Conservation (phyloP, 1,140 invertebrate genomes). For the Drosophila lowei region DNA sequence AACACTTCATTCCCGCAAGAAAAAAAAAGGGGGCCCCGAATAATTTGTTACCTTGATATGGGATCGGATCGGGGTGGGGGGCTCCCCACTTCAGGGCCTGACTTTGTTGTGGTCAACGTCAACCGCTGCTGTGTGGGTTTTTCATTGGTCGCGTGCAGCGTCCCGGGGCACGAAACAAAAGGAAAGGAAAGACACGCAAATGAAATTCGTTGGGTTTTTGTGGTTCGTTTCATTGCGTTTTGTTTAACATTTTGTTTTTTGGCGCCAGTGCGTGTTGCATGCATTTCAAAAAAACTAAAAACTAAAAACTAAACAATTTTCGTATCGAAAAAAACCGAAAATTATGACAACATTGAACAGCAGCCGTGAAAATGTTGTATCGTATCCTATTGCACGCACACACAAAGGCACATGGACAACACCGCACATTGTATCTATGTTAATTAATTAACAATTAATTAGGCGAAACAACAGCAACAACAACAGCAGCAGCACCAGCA, state of each 20-base stretch:
- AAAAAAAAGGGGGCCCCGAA: slow-evolving; percentile 16
- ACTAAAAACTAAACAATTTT: slow-evolving; percentile 20
- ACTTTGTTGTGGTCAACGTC: slow-evolving; percentile 43
- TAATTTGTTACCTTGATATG: slow-evolving; percentile 51
- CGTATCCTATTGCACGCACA: slow-evolving; percentile 40
- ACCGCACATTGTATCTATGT: slow-evolving; percentile 69
- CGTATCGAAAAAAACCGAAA: slow-evolving; percentile 22
- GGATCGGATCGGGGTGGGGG: slow-evolving; percentile 6
- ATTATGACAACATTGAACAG: slow-evolving; percentile 59
- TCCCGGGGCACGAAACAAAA: slow-evolving; percentile 20
- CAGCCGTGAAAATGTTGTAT: slow-evolving; percentile 71
- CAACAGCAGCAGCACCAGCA: slow-evolving; percentile 26
- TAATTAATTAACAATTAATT: slow-evolving; percentile 82
- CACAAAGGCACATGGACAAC: slow-evolving; percentile 20
- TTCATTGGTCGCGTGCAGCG: slow-evolving; percentile 47
- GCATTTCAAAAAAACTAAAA: slow-evolving; percentile 53
- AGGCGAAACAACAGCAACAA: slow-evolving; percentile 54
- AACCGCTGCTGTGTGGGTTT: slow-evolving; percentile 22
- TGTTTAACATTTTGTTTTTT: slow-evolving; percentile 49
- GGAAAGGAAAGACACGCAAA: slow-evolving; percentile 34
- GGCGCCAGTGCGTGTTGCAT: slow-evolving; percentile 65
- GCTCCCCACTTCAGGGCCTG: slow-evolving; percentile 1
- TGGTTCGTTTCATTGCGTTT: slow-evolving; percentile 41
- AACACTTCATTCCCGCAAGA: slow-evolving; percentile 43
- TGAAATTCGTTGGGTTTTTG: slow-evolving; percentile 25